These are phyloP conservation scores for Aradophagus sp. DNA, from an alignment of 1,140 invertebrate genomes.

Conservation along the genomic window DNA sequence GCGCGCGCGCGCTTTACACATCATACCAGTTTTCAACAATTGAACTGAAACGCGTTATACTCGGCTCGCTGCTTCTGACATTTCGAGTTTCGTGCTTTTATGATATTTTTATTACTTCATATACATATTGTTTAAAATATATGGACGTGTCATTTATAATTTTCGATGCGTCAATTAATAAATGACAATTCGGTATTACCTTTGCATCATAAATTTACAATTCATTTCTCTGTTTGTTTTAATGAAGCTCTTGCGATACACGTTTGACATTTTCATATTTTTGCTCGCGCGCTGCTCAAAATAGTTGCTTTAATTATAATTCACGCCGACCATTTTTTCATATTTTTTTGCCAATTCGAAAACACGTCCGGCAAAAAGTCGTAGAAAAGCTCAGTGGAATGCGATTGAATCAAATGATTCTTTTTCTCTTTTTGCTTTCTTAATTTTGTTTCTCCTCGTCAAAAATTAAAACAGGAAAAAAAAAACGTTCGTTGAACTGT, in stretches of 20 bases:
- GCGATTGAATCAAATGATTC: too few relatives aligned
- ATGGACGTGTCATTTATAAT: constrained; percentile 55
- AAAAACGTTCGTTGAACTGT: too few relatives aligned
- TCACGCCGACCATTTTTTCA: constrained; percentile 15
- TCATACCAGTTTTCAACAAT: constrained; percentile 52
- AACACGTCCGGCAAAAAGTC: too few relatives aligned
- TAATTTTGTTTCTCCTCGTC: too few relatives aligned
- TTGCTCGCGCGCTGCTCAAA: constrained; percentile 27
- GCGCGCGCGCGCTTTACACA: constrained; percentile 45
- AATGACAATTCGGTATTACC: constrained; percentile 57
- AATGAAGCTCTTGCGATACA: constrained; percentile 50
- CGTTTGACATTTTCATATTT: constrained; percentile 52
- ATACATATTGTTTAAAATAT: constrained; percentile 54
- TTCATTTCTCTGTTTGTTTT: constrained; percentile 52
- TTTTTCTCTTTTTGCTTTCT: too few relatives aligned
- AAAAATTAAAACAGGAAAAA: too few relatives aligned
- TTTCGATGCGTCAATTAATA: constrained; percentile 57
- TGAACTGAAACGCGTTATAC: constrained; percentile 52
- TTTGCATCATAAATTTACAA: constrained; percentile 55
- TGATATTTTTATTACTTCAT: constrained; percentile 56
- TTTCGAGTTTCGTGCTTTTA: constrained; percentile 46
- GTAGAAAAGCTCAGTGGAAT: too few relatives aligned
- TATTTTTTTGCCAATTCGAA: too few relatives aligned
- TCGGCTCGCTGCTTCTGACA: constrained; percentile 49
- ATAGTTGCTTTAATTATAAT: constrained; percentile 43